These are phyloP conservation scores for Lamellibrachia satsuma DNA, from an alignment of 2,888 invertebrate species.

Conservation along the genomic window DNA sequence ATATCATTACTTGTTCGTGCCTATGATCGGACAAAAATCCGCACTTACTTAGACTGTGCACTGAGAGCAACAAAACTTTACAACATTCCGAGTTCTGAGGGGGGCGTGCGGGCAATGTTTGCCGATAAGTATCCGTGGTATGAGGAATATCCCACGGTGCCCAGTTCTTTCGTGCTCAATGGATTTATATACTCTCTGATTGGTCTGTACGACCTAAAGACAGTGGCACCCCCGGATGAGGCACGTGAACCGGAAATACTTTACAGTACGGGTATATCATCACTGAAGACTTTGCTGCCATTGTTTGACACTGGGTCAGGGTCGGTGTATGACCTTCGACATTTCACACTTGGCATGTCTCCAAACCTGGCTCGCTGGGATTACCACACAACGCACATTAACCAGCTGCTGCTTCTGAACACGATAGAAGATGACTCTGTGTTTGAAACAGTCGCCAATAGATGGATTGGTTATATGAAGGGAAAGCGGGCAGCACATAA, in stretches of 20 bases:
- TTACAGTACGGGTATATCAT: conserved; percentile 68
- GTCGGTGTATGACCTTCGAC: conserved; percentile 94
- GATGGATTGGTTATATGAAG: conserved; percentile 95
- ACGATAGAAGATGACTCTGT: conserved; percentile 81
- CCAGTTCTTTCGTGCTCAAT: conserved; percentile 90
- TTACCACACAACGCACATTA: conserved; percentile 97
- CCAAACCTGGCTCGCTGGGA: conserved; percentile 96
- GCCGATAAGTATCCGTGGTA: conserved; percentile 90
- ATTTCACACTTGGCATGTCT: conserved; percentile 80
- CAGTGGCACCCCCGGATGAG: conserved; percentile 74
- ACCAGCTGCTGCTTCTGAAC: conserved; percentile 83
- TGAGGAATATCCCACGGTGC: conserved; percentile 97
- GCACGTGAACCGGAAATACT: conserved; percentile 46
- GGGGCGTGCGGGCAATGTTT: conserved; percentile 69
- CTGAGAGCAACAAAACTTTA: conserved; percentile 82
- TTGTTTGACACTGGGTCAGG: conserved; percentile 93
- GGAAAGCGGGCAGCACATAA: conserved; percentile 95
- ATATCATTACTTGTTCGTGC: conserved; percentile 94
- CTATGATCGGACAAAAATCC: conserved; percentile 76
- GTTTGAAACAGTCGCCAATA: conserved; percentile 82
- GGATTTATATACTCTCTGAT: conserved; percentile 97
- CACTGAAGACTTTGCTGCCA: conserved; percentile 85
- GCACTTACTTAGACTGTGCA: conserved; percentile 81
- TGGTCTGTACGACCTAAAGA: conserved; percentile 93
- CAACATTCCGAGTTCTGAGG: conserved; percentile 57